Evolutionary conservation across 2,888 invertebrate genomes (phyloP), one percentile per base, ranked within the genome.

Genomic region (Unio pictorum): DNA sequence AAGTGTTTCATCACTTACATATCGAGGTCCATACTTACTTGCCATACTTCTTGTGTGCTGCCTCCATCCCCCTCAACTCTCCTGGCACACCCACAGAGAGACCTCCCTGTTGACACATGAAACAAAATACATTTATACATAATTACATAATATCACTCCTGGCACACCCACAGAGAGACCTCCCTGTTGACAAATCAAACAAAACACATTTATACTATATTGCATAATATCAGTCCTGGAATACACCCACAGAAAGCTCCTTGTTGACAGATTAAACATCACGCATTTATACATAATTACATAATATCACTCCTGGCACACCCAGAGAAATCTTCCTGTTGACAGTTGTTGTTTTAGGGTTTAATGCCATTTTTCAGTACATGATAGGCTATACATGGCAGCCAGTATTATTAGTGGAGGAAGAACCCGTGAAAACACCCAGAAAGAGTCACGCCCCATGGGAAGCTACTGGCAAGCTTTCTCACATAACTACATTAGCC

Each of bases 51-150:
- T 93, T 90, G 90, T 96, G 93, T 57, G 95, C 93, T 69, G 92
- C 93, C 92, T 94, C 94, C 89, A 96, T 95, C 3, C 98, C 98
- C 71, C 93, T 91, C 28, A 98, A 89, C 90, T 97, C 96, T 6
- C 97, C 96, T 0, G 97, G 97, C 18, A 97, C 94, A 23, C 94
- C 98, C 15, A 94, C 92, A 18, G 80, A 59, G 61, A 70, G 55
- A 11, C 75, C 76, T 45, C 80, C 80, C 82, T 83, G 67, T 11
- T 75, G 69, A 61, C 18, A 60, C 23, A 67, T 26, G 11, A 26
- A 63, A 58, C 60, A 45, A 68, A 6, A 55, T 65, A 28, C 56
- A 18, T 20, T n/a, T 28, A 17, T 18, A 17, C n/a, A 28, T 26
- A 26, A 17, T 26, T 65, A n/a, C 18, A 4, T 20, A 63, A 61